These are phyloP conservation scores for Xenotilapia caudafasciata DNA, from an alignment of 2,113 vertebrate genomes.

Conservation along the genomic window DNA sequence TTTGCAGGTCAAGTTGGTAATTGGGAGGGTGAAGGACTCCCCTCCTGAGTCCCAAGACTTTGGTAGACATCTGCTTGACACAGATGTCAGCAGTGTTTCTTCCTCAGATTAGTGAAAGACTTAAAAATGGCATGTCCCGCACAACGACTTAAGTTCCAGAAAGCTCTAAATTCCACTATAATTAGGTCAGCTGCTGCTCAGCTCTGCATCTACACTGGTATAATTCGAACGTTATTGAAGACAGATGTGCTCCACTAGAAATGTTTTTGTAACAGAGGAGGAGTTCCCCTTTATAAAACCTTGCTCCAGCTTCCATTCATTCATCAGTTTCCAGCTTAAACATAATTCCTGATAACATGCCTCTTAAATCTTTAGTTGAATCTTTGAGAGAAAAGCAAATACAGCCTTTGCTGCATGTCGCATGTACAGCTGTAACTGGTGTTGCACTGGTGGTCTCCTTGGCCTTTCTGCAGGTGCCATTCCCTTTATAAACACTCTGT, in stretches of 20 bases:
- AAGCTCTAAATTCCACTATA: conserved; percentile 32
- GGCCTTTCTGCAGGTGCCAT: conserved; percentile 13
- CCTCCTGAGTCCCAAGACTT: background rate
- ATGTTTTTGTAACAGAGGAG: background rate
- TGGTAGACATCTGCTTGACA: background rate
- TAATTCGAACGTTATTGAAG: background rate
- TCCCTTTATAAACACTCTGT: conserved; percentile 5
- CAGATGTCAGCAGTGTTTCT: conserved; percentile 47
- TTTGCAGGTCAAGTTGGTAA: conserved; percentile 27
- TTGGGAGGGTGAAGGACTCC: background rate
- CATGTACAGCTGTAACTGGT: background rate
- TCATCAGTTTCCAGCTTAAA: background rate
- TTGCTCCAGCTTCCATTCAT: background rate
- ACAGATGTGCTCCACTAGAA: conserved; percentile 11
- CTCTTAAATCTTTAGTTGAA: background rate
- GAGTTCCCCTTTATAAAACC: background rate
- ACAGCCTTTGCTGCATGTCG: background rate
- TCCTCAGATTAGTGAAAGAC: conserved; percentile 41
- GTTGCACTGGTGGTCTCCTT: conserved; percentile 8
- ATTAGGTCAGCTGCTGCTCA: conserved; percentile 54
- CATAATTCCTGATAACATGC: background rate
- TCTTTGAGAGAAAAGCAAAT: background rate
- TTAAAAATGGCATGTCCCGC: conserved; percentile 23
- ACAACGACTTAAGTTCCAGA: conserved; percentile 16
- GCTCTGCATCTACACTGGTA: background rate